Base-by-base conservation (phyloP, 2,113 vertebrate species). In the Macheiramphus alcinus region DNA sequence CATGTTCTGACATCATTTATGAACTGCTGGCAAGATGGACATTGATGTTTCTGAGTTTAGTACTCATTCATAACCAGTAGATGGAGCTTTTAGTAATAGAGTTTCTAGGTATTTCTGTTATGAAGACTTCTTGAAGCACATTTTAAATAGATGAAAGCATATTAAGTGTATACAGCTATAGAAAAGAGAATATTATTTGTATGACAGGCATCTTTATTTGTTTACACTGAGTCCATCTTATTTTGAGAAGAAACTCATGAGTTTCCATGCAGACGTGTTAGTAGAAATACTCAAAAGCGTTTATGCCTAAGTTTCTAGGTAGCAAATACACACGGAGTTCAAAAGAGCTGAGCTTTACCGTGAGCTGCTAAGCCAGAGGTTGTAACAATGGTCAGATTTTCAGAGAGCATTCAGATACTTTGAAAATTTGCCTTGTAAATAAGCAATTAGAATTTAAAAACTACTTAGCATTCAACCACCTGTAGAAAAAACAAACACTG, bases 71-170 rank as follows among this genome's bases (percentile, higher is more conserved):
- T n/a, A 93, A 91, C 90, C 95, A 97, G 97, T 58, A 98, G 97
- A 95, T 98, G 97, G 96, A 97, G 97, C 96, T 97, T 97, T 97
- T 80, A 88, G 90, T 89, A 98, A 83, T 59, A 48, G 87, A 89
- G 89, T 91, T 95, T 66, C 48, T 58, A 45, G n/a, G 52, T 55
- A 32, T 87, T 80, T 70, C 65, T 94, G 17, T 55, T 80, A 61
- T 5, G 27, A 47, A 56, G 59, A 16, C 7, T 58, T 65, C 21
- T 63, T 22, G 78, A 70, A 58, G 48, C 36, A 31, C 50, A 2
- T 36, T 38, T 43, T 32, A 74, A 80, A 47, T 31, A 83, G 75
- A 6, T 48, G 81, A 87, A 70, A 90, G 67, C 22, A 6, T 26
- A n/a, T 27, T 25, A 66, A 80, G 25, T 19, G 17, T 21, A 53